Percentiles rank a stretch among this genome's conserved stretches.
Conservation (phyloP, 2,797 vertebrate species). For the Pseudotriccus pelzelni region DNA sequence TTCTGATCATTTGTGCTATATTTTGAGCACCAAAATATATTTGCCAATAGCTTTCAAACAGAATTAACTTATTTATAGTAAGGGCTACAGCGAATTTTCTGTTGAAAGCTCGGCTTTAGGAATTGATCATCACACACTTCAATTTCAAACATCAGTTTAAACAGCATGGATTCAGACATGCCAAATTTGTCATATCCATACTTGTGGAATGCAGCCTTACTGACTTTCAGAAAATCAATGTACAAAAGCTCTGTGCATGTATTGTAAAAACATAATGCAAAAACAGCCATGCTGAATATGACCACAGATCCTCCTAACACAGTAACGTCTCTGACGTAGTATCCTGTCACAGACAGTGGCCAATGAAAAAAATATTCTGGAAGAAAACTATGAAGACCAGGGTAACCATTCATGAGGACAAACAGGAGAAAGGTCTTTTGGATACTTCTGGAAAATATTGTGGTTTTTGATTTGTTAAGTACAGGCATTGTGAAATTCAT, state of each 20-base stretch:
- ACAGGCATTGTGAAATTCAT: background rate
- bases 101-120: background rate
- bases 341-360: background rate
- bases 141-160: background rate
- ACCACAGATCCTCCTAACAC: background rate
- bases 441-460: background rate
- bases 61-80: background rate
- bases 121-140: background rate
- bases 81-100: background rate
- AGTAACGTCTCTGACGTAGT: background rate
- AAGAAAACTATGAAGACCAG: background rate
- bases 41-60: background rate
- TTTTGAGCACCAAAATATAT: background rate
- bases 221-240: background rate
- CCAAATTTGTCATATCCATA: background rate
- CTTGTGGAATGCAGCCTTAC: background rate
- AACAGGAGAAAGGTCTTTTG: background rate
- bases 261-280: background rate
- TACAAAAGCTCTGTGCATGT: background rate
- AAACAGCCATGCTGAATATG: background rate
- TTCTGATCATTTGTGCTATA: background rate
- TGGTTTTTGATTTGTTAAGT: background rate
- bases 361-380: background rate
- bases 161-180: background rate
- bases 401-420: background rate